Percentiles rank a stretch among this genome's conserved stretches.
Conservation (phyloP, 1,140 invertebrate species). For the Agrypnia vestita region DNA sequence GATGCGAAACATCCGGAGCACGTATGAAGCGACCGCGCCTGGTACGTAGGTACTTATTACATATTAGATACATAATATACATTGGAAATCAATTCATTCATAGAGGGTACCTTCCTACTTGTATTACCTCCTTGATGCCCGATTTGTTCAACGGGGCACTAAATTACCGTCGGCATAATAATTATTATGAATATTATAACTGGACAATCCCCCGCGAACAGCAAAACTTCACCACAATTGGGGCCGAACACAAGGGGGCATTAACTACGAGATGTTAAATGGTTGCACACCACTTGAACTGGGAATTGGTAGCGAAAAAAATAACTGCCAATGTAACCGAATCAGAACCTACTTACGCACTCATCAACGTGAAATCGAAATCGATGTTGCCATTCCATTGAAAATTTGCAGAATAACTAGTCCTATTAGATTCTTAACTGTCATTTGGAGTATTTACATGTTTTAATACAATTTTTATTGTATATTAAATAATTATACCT, state of each 20-base stretch:
- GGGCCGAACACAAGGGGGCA: constrained; percentile 9
- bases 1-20: no score
- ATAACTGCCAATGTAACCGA: neutral
- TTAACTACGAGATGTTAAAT: constrained; percentile 34
- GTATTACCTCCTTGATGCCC: neutral
- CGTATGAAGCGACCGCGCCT: no score
- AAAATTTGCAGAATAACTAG: neutral
- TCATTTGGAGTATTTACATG: no score
- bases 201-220: neutral
- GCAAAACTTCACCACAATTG: neutral
- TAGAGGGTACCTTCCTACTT: no score
- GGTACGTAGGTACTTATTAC: neutral
- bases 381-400: neutral
- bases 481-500: no score
- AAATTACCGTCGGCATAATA: neutral
- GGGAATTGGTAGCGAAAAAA: constrained; percentile 8
- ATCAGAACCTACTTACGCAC: neutral
- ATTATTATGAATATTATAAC: no score
- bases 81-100: neutral
- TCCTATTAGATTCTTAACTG: neutral
- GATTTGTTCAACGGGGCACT: neutral
- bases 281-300: constrained; percentile 34
- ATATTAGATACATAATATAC: neutral
- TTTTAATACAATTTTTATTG: no score
- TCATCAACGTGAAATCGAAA: neutral